Conservation (phyloP, 2,888 invertebrate genomes). For the Dendrolimus pini region DNA sequence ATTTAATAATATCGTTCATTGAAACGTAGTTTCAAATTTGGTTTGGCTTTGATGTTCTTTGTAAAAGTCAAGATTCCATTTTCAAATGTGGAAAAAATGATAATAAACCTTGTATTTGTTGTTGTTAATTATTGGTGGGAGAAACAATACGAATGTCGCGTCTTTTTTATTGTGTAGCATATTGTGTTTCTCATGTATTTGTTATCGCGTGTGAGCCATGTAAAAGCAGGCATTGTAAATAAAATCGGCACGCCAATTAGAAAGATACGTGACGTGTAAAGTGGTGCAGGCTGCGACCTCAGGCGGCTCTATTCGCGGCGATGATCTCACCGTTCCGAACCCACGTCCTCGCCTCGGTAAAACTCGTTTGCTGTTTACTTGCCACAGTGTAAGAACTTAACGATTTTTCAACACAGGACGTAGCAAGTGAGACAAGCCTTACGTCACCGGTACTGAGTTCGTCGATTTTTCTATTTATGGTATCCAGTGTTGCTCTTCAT, state of each 20-base stretch:
- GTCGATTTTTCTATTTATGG: slow-evolving; percentile 19
- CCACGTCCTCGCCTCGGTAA: slow-evolving; percentile 66
- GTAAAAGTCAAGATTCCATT: no score
- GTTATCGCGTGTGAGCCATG: slow-evolving; percentile 38
- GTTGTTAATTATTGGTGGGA: no score
- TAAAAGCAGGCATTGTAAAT: slow-evolving; percentile 45
- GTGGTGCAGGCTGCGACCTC: slow-evolving; percentile 67
- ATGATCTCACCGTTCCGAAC: slow-evolving; percentile 65
- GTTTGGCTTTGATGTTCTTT: no score
- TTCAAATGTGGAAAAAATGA: no score
- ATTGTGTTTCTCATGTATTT: slow-evolving; percentile 11
- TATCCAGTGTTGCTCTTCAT: no score
- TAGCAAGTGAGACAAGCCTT: slow-evolving; percentile 37
- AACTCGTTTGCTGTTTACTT: slow-evolving; percentile 74
- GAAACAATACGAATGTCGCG: background rate
- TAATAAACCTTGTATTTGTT: no score
- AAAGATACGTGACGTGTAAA: slow-evolving; percentile 61
- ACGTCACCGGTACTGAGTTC: slow-evolving; percentile 41
- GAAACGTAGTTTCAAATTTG: no score
- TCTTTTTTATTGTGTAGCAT: background rate
- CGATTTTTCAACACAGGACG: slow-evolving; percentile 53
- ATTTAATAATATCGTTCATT: no score
- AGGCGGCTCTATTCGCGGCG: slow-evolving; percentile 57
- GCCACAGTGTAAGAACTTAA: slow-evolving; percentile 55
- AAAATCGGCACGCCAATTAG: slow-evolving; percentile 59